These are phyloP conservation scores for Abscondita cerata DNA, from an alignment of 2,888 invertebrate genomes.

Conservation along the genomic window DNA sequence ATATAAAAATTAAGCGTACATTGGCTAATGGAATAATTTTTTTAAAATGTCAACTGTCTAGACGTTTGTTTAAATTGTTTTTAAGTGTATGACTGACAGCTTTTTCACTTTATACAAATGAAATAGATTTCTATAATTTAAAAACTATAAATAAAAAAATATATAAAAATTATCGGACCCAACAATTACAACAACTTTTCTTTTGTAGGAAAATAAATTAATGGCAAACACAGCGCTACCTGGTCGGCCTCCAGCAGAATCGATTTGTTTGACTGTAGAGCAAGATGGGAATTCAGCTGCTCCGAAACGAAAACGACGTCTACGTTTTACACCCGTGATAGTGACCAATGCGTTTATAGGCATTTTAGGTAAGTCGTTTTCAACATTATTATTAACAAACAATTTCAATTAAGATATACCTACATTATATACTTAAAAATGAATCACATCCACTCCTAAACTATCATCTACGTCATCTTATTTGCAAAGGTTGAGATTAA, in stretches of 20 bases:
- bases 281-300: conserved; percentile 37
- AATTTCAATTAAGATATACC: too few relatives aligned
- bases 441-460: too few relatives aligned
- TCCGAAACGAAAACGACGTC: conserved; percentile 33
- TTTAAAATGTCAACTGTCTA: conserved; percentile 8
- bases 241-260: conserved; percentile 38
- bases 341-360: conserved; percentile 42
- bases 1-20: too few relatives aligned
- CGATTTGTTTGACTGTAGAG: conserved; percentile 38
- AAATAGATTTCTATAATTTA: too few relatives aligned
- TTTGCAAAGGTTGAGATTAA: too few relatives aligned
- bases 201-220: conserved; percentile 52
- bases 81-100: too few relatives aligned
- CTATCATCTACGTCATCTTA: too few relatives aligned
- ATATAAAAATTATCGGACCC: too few relatives aligned
- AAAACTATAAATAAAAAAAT: too few relatives aligned
- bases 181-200: neutral
- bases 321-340: conserved; percentile 40
- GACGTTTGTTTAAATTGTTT: neutral
- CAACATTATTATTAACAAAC: neutral
- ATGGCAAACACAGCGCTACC: conserved; percentile 51
- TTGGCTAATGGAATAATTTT: neutral
- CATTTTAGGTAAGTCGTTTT: conserved; percentile 45
- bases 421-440: too few relatives aligned
- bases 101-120: too few relatives aligned